Conservation (phyloP, 2,888 invertebrate genomes). For the Noctua fimbriata region DNA sequence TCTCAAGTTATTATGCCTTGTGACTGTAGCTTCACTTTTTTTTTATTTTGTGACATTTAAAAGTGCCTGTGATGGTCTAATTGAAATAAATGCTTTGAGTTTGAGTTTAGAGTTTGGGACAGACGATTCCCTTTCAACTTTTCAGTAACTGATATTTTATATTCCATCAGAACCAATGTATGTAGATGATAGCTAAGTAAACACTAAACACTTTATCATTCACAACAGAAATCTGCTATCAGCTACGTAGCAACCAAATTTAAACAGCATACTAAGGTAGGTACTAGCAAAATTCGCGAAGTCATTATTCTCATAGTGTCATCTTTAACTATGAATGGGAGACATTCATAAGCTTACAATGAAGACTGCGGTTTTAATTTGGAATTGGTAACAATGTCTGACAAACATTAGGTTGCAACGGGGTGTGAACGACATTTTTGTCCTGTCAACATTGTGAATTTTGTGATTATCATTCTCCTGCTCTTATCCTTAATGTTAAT, state of each 20-base stretch:
- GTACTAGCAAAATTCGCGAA: neutral
- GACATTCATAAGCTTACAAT: neutral
- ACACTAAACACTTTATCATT: neutral
- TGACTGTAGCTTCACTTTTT: too few relatives aligned
- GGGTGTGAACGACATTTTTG: neutral
- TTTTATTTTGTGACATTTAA: too few relatives aligned
- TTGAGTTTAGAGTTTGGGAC: too few relatives aligned
- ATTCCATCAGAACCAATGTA: neutral
- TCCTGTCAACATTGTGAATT: neutral
- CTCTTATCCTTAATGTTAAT: neutral
- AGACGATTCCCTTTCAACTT: too few relatives aligned
- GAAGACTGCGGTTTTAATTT: constrained; percentile 30
- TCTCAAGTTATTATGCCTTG: too few relatives aligned
- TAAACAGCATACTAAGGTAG: neutral
- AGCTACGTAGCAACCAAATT: neutral
- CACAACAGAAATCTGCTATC: neutral
- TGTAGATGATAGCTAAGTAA: neutral
- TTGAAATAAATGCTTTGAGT: too few relatives aligned
- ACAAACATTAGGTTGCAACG: neutral
- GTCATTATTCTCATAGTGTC: constrained; percentile 1
- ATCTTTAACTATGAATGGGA: constrained; percentile 4
- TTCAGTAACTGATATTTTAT: neutral
- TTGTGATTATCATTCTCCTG: neutral
- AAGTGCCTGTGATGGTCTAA: too few relatives aligned
- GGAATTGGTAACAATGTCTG: neutral